Evolutionary conservation across 2,888 invertebrate genomes (phyloP).

Genomic region (Nomada fucata): DNA sequence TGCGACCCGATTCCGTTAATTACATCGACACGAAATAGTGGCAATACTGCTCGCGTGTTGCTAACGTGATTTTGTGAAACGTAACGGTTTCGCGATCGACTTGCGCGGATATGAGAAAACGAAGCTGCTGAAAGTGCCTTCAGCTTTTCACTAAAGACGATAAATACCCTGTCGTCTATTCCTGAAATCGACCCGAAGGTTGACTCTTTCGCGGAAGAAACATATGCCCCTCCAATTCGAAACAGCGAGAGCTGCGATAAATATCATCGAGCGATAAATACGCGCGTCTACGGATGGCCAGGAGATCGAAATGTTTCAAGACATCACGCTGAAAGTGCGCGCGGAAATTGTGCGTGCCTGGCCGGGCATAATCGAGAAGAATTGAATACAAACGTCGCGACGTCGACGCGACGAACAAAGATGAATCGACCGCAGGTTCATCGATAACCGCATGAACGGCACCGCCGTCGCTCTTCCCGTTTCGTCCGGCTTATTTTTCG

Average conservation of each 20-base stretch:
- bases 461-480: conserved; percentile 41
- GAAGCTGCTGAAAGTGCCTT: too few relatives aligned
- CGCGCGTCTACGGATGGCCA: background rate
- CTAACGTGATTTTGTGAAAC: background rate
- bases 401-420: conserved; percentile 37
- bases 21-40: conserved; percentile 13
- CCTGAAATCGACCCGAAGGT: background rate
- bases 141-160: too few relatives aligned
- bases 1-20: conserved; percentile 17
- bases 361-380: background rate
- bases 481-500: conserved; percentile 48
- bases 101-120: too few relatives aligned
- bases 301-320: background rate
- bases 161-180: too few relatives aligned
- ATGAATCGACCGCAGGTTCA: conserved; percentile 53
- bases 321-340: conserved; percentile 9
- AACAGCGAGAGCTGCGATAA: background rate
- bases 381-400: background rate
- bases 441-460: conserved; percentile 64
- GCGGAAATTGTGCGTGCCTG: conserved; percentile 5
- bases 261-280: background rate
- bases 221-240: background rate
- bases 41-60: conserved; percentile 5
- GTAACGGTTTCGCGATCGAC: background rate
- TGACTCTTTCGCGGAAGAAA: background rate